Conservation (phyloP, 2,888 invertebrate genomes). For the Pseudoips prasinana region DNA sequence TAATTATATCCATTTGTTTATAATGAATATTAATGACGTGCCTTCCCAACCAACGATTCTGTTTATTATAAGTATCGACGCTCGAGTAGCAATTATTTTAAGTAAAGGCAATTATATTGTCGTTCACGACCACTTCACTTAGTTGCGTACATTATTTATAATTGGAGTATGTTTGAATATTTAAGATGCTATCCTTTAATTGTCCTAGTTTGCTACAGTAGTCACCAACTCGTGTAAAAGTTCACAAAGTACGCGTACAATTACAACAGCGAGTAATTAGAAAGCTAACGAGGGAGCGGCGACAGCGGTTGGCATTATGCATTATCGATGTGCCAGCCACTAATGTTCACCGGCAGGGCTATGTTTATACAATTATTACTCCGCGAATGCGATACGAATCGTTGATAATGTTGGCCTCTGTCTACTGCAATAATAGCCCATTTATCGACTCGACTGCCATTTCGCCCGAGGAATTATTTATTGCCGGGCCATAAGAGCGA, state of each 20-base stretch:
- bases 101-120: slow-evolving; percentile 61
- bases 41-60: slow-evolving; percentile 54
- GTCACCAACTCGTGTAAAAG: slow-evolving; percentile 33
- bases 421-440: slow-evolving; percentile 76
- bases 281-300: slow-evolving; percentile 52
- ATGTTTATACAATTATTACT: slow-evolving; percentile 77
- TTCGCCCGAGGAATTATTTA: slow-evolving; percentile 73
- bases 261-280: slow-evolving; percentile 44
- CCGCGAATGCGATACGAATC: slow-evolving; percentile 73
- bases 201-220: no score
- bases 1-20: slow-evolving; percentile 79
- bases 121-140: slow-evolving; percentile 50
- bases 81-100: slow-evolving; percentile 65
- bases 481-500: slow-evolving; percentile 65
- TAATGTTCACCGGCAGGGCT: slow-evolving; percentile 65
- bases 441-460: slow-evolving; percentile 73
- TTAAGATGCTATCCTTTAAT: slow-evolving; percentile 37
- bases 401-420: slow-evolving; percentile 75
- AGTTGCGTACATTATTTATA: slow-evolving; percentile 35
- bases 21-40: slow-evolving; percentile 74
- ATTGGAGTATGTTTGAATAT: slow-evolving; percentile 48
- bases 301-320: slow-evolving; percentile 48
- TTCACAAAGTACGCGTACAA: slow-evolving; percentile 19
- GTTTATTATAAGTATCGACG: slow-evolving; percentile 64
- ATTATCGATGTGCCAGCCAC: slow-evolving; percentile 65